A percentile compares a stretch with the other conserved stretches of the same genome.
Conservation (phyloP, 2,797 vertebrate genomes). For the Leptoclinus maculatus region DNA sequence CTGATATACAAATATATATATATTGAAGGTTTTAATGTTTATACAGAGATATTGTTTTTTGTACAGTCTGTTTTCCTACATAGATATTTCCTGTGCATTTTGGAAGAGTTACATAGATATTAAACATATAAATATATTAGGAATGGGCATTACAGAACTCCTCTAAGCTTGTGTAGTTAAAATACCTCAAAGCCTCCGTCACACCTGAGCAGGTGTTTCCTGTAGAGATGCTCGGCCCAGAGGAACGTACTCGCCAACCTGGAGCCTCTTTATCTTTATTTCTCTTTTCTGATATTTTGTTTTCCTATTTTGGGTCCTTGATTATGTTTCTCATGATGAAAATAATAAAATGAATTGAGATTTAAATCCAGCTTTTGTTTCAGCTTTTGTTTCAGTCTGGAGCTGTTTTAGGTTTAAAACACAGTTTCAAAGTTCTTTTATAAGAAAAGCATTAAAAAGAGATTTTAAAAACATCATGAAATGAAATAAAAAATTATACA, state of each 20-base stretch:
- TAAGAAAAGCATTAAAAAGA: no score
- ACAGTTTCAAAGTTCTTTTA: background rate
- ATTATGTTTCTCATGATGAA: constrained; percentile 60
- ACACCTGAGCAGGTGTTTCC: constrained; percentile 37
- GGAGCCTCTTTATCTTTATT: constrained; percentile 6
- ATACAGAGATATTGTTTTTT: constrained; percentile 89
- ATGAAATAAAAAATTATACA: no score
- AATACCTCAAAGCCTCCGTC: constrained; percentile 47
- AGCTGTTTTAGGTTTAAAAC: background rate
- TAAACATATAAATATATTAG: constrained; percentile 43
- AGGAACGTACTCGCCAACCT: background rate
- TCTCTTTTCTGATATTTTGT: constrained; percentile 32
- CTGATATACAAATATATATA: constrained; percentile 77
- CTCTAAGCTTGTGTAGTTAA: background rate
- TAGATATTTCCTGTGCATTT: constrained; percentile 80
- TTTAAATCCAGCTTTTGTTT: background rate
- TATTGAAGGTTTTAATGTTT: constrained; percentile 91
- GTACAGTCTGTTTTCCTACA: constrained; percentile 91
- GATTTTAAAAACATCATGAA: no score
- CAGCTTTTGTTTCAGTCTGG: background rate
- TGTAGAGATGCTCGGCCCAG: no score
- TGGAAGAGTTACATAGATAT: constrained; percentile 80
- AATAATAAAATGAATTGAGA: constrained; percentile 52
- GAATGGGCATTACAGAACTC: constrained; percentile 51
- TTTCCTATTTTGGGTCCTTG: constrained; percentile 45